Conservation (phyloP, 2,888 invertebrate genomes). For the Drosophila eohydei region DNA sequence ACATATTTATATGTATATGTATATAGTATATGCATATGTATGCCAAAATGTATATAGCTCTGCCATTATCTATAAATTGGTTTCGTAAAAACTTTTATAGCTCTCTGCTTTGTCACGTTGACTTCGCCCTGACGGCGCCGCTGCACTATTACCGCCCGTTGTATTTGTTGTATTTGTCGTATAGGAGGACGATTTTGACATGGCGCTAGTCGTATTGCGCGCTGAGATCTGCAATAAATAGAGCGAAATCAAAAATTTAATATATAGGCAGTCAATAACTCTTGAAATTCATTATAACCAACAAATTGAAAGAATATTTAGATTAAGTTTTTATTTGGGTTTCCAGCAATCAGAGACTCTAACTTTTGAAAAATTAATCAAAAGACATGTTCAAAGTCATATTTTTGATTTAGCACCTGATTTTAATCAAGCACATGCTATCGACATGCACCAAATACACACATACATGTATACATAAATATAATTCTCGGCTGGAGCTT, state of each 20-base stretch:
- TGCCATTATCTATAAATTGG: slow-evolving; percentile 80
- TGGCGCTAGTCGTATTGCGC: slow-evolving; percentile 52
- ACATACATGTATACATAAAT: slow-evolving; percentile 7
- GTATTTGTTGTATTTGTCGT: slow-evolving; percentile 24
- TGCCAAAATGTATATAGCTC: slow-evolving; percentile 20
- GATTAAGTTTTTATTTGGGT: slow-evolving; percentile 25
- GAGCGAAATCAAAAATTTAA: not conserved
- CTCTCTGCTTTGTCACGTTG: slow-evolving; percentile 81
- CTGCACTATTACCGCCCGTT: slow-evolving; percentile 21
- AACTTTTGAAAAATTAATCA: slow-evolving; percentile 44
- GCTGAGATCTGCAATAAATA: slow-evolving; percentile 69
- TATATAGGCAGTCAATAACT: not conserved
- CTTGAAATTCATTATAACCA: slow-evolving; percentile 11
- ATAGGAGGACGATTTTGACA: slow-evolving; percentile 44
- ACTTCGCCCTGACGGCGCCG: slow-evolving; percentile 57
- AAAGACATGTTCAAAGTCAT: slow-evolving; percentile 41
- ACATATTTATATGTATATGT: slow-evolving; percentile 23
- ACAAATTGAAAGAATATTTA: slow-evolving; percentile 9
- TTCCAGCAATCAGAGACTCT: slow-evolving; percentile 41
- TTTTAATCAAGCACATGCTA: slow-evolving; percentile 54
- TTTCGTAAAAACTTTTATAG: slow-evolving; percentile 83
- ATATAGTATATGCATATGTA: slow-evolving; percentile 26
- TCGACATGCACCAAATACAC: slow-evolving; percentile 29
- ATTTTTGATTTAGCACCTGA: slow-evolving; percentile 57
- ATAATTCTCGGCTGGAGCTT: slow-evolving; percentile 14